These are phyloP conservation scores for Sinelater perroti DNA, from an alignment of 2,888 invertebrate species.

Conservation along the genomic window DNA sequence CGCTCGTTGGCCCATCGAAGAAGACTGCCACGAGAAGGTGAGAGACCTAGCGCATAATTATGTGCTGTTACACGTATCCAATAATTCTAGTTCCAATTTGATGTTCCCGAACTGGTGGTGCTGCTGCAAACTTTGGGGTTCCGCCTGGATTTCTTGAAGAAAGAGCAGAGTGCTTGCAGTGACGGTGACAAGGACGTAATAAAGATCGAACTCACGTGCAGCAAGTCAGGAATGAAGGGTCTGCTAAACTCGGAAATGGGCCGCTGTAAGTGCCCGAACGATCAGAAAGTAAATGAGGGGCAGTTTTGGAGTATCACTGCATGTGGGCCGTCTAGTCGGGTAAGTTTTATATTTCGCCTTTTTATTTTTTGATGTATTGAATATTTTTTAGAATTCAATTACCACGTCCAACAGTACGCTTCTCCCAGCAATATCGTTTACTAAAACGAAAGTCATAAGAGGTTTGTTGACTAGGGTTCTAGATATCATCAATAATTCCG, in stretches of 20 bases:
- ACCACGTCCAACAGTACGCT: constrained; percentile 15
- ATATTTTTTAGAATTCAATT: constrained; percentile 12
- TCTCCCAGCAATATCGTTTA: constrained; percentile 9
- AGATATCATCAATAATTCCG: not conserved
- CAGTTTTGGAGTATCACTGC: constrained; percentile 17
- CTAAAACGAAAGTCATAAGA: constrained; percentile 7
- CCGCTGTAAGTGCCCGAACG: constrained; percentile 10
- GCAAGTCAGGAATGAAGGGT: constrained; percentile 3
- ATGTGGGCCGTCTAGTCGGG: constrained; percentile 10
- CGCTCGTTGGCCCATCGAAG: not conserved
- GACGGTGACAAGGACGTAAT: not conserved
- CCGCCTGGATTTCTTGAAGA: too few relatives aligned
- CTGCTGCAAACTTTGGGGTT: constrained; percentile 22
- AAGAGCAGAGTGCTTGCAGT: too few relatives aligned
- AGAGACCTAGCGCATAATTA: not conserved
- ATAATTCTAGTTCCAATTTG: constrained; percentile 17
- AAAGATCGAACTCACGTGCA: constrained; percentile 5
- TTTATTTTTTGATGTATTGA: too few relatives aligned
- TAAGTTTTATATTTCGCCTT: too few relatives aligned
- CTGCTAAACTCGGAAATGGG: not conserved
- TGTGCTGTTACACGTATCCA: too few relatives aligned
- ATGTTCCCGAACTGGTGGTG: constrained; percentile 10
- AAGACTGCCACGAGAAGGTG: not conserved
- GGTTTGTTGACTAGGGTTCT: constrained; percentile 3
- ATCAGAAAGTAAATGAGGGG: constrained; percentile 2